These are phyloP conservation scores for Scolopax rusticola DNA, from an alignment of 2,797 vertebrate genomes.

Conservation along the genomic window DNA sequence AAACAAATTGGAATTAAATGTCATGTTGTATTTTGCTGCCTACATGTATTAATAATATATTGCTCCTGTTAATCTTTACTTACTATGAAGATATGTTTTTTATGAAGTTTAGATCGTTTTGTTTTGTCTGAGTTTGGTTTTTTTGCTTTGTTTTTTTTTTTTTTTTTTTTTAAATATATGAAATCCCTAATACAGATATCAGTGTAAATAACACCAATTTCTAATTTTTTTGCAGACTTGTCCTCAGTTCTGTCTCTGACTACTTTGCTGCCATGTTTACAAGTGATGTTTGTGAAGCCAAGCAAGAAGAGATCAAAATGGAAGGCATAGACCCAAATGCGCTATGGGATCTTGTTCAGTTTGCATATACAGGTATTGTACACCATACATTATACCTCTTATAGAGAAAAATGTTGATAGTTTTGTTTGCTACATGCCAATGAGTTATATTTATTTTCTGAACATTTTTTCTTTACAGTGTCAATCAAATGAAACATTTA, in stretches of 20 bases:
- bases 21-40: not conserved
- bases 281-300: conserved; percentile 85
- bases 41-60: not conserved
- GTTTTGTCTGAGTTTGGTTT: not conserved
- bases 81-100: not conserved
- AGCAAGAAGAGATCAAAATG: conserved; percentile 87
- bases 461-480: not conserved
- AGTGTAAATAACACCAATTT: not conserved
- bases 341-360: conserved; percentile 85
- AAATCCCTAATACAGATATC: not conserved
- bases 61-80: not conserved
- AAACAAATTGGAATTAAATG: not conserved
- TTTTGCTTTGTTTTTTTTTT: too few species aligned
- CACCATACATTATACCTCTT: not conserved
- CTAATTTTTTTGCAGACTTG: conserved; percentile 75
- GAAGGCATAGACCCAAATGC: conserved; percentile 85
- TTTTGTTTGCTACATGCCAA: not conserved
- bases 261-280: conserved; percentile 87
- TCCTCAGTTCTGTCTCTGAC: conserved; percentile 85
- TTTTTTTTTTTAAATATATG: not conserved
- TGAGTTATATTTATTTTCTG: not conserved
- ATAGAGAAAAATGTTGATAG: not conserved
- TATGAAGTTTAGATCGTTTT: not conserved
- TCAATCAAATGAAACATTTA: not conserved
- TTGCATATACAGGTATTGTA: conserved; percentile 84